phyloP scores from a whole-genome alignment of 2,797 vertebrate genomes.

The Platyrinchus mystaceus region DNA sequence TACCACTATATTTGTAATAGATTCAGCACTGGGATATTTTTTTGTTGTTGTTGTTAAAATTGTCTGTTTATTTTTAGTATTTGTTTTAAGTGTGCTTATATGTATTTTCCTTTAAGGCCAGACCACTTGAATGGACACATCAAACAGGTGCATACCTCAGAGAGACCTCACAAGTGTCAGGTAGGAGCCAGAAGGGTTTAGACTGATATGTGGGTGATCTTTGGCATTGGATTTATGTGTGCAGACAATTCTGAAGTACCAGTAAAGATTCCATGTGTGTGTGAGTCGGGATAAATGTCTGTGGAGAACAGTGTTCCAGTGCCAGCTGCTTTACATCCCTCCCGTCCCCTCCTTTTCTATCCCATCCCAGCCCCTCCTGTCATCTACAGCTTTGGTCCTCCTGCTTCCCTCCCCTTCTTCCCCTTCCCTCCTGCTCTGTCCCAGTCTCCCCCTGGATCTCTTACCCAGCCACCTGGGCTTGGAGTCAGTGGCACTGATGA shows the following conservation, averaged over 20 bases:
- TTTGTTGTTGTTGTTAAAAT: neutral
- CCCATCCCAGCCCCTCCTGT: neutral
- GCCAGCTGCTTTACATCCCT: constrained; percentile 41
- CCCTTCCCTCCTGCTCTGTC: constrained; percentile 22
- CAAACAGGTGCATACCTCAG: constrained; percentile 99
- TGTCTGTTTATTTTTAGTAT: neutral
- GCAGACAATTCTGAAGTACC: neutral
- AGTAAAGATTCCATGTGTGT: neutral
- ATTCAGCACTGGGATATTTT: neutral
- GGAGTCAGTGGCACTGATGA: neutral
- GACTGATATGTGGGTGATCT: neutral
- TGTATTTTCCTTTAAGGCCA: constrained; percentile 83
- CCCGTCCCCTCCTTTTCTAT: neutral
- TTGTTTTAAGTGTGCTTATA: constrained; percentile 50
- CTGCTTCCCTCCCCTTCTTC: neutral
- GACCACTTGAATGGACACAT: constrained; percentile 99
- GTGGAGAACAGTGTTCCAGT: neutral
- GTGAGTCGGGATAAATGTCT: neutral
- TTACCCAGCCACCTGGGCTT: neutral
- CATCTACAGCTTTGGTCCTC: constrained; percentile 33
- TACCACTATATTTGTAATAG: neutral
- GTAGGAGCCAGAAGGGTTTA: constrained; percentile 76
- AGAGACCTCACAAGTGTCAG: constrained; percentile 99
- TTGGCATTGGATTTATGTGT: neutral
- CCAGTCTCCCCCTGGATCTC: constrained; percentile 8